Conservation (phyloP, 2,113 vertebrate genomes). For the Hirundichthys speculiger region DNA sequence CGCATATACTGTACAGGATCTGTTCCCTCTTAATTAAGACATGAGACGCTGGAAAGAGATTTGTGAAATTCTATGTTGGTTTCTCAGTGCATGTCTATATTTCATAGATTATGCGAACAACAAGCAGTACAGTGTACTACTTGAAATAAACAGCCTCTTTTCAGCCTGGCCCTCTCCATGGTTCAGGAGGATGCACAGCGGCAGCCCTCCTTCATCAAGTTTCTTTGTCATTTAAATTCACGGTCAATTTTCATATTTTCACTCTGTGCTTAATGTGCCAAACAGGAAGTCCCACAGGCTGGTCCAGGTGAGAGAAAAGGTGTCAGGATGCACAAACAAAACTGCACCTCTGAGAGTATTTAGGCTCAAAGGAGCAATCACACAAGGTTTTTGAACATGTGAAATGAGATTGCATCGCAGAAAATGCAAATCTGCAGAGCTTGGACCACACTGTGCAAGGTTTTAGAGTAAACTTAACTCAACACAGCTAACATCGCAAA, state of each 20-base stretch:
- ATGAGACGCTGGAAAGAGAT: not conserved
- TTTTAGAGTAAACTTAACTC: not conserved
- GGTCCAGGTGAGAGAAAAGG: not conserved
- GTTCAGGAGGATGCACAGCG: not conserved
- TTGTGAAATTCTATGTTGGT: not conserved
- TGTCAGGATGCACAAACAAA: not conserved
- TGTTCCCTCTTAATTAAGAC: slow-evolving; percentile 1
- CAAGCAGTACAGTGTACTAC: not conserved
- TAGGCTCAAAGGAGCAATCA: too few relatives aligned
- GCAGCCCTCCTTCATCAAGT: not conserved
- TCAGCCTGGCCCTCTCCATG: not conserved
- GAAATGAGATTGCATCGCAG: too few relatives aligned
- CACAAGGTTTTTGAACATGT: not conserved
- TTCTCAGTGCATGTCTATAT: not conserved
- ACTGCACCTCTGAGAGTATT: not conserved
- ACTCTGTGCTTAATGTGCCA: too few relatives aligned
- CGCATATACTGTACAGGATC: too few relatives aligned
- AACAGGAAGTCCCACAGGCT: not conserved
- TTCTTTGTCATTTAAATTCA: not conserved
- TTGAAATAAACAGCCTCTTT: slow-evolving; percentile 1
- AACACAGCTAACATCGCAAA: not conserved
- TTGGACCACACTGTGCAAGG: too few relatives aligned
- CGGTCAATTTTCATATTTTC: not conserved
- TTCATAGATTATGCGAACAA: not conserved
- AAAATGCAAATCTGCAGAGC: too few relatives aligned